Conservation (phyloP, 2,113 vertebrate species). For the Onychostoma macrolepis region DNA sequence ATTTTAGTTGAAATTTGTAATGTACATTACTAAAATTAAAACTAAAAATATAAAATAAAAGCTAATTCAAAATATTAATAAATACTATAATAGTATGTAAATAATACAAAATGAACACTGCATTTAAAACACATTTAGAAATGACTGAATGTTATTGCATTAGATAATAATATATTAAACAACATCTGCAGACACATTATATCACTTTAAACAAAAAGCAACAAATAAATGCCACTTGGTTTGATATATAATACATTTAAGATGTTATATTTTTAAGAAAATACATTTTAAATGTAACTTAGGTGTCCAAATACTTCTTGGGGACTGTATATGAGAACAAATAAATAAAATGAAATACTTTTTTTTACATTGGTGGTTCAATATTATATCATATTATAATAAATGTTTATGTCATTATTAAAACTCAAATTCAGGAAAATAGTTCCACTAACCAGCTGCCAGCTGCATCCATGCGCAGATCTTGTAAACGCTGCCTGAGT, state of each 20-base stretch:
- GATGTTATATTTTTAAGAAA: not conserved
- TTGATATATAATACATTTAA: not conserved
- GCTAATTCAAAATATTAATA: not conserved
- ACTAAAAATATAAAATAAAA: not conserved
- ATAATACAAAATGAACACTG: not conserved
- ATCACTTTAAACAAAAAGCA: not conserved
- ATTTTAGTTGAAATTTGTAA: too few species aligned
- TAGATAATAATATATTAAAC: not conserved
- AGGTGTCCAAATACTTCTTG: not conserved
- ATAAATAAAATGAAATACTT: too few species aligned
- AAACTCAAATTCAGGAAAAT: not conserved
- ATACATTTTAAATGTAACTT: not conserved
- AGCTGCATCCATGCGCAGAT: conserved; percentile 99
- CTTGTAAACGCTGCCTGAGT: conserved; percentile 94
- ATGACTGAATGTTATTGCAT: not conserved
- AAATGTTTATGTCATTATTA: not conserved
- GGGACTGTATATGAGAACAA: too few species aligned
- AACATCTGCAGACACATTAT: not conserved
- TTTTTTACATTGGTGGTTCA: not conserved
- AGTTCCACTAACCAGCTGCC: conserved; percentile 83
- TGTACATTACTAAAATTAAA: not conserved
- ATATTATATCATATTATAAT: not conserved
- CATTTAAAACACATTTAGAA: not conserved
- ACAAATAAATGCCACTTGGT: not conserved
- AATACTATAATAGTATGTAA: not conserved